These are phyloP conservation scores for Lissonota sp. DNA, from an alignment of 2,888 invertebrate genomes.

Conservation along the genomic window DNA sequence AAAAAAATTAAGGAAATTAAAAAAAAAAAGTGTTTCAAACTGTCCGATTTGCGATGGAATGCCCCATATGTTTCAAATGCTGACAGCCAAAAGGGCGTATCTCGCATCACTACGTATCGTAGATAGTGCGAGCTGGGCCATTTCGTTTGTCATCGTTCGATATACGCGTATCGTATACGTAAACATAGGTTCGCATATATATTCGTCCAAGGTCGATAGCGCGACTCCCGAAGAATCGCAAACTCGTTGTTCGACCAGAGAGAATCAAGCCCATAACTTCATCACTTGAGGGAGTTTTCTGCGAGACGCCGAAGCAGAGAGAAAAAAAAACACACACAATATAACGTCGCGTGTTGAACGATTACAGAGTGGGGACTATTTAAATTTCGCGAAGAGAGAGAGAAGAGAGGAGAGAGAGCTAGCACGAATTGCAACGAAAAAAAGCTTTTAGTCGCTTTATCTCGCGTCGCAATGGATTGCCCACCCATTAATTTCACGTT, in stretches of 20 bases:
- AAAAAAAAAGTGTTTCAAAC: too few species aligned
- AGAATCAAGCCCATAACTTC: constrained; percentile 58
- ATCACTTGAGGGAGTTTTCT: constrained; percentile 37
- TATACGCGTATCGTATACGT: too few species aligned
- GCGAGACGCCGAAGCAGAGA: constrained; percentile 23
- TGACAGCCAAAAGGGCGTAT: too few species aligned
- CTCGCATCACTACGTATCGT: too few species aligned
- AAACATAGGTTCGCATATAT: not conserved
- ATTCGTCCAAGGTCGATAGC: constrained; percentile 55
- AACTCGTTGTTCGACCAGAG: constrained; percentile 61
- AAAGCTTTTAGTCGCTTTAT: constrained; percentile 78
- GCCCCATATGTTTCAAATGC: too few species aligned
- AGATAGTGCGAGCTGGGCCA: too few species aligned
- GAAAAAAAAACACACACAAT: constrained; percentile 4
- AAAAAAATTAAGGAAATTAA: too few species aligned
- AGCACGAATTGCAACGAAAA: constrained; percentile 73
- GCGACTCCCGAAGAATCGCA: constrained; percentile 61
- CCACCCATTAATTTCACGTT: constrained; percentile 73
- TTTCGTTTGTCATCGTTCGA: too few species aligned
- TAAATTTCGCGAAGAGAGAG: constrained; percentile 46
- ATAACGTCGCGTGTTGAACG: constrained; percentile 52
- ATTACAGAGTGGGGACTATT: constrained; percentile 55
- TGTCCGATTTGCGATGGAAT: too few species aligned
- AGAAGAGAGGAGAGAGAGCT: constrained; percentile 30
- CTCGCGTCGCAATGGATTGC: constrained; percentile 63